These are phyloP conservation scores for Limnephilus lunatus DNA, from an alignment of 2,888 invertebrate genomes.

Conservation along the genomic window DNA sequence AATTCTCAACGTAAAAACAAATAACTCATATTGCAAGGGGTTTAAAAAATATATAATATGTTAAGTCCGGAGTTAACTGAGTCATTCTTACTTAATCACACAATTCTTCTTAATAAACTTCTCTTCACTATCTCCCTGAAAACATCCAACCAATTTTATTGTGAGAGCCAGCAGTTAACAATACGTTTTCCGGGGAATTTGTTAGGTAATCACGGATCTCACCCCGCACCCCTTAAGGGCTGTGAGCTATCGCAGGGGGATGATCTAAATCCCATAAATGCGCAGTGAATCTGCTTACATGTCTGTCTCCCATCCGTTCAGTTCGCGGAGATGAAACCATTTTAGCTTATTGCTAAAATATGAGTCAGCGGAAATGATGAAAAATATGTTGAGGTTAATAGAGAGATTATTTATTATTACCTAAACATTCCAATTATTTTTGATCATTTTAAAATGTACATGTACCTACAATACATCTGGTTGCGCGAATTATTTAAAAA, in stretches of 20 bases:
- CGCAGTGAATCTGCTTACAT: conserved; percentile 23
- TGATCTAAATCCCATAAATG: conserved; percentile 9
- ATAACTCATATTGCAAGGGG: too few species aligned
- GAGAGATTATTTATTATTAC: background rate
- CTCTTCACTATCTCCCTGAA: background rate
- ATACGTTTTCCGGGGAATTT: background rate
- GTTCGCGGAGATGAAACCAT: background rate
- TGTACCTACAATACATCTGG: too few species aligned
- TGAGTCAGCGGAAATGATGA: background rate
- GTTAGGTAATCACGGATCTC: background rate
- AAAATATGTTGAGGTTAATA: background rate
- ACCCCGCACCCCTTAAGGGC: background rate
- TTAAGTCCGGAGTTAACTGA: background rate
- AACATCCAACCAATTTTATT: background rate
- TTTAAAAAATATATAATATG: too few species aligned
- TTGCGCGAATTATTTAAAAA: too few species aligned
- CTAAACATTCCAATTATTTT: too few species aligned
- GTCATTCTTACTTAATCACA: background rate
- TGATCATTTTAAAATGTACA: too few species aligned
- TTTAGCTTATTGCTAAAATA: background rate
- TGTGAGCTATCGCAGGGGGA: background rate
- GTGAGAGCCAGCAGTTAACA: background rate
- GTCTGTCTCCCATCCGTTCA: background rate
- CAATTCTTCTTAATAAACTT: background rate
- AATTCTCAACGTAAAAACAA: too few species aligned